These are phyloP conservation scores for Varecia variegata DNA, from an alignment of 2,797 vertebrate genomes.

Conservation along the genomic window DNA sequence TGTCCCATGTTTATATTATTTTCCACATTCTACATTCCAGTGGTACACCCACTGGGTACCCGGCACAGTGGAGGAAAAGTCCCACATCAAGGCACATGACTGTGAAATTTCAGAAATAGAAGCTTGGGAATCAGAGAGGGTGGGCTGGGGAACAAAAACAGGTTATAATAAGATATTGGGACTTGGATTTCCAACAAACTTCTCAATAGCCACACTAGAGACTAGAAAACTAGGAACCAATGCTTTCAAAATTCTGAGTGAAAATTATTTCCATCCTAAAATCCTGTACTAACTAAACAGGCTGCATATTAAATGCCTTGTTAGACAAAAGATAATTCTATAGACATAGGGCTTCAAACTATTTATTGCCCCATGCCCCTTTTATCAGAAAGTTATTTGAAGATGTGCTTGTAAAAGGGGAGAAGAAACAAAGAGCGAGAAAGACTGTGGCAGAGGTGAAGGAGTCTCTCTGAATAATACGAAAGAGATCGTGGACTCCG, in stretches of 20 bases:
- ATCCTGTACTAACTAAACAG: not conserved
- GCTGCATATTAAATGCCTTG: not conserved
- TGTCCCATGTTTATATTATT: fast-evolving
- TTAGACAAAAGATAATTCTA: not conserved
- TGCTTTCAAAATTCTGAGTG: not conserved
- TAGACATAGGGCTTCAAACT: not conserved
- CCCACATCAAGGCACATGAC: fast-evolving
- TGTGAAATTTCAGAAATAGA: not conserved
- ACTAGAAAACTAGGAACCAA: not conserved
- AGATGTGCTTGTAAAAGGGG: not conserved
- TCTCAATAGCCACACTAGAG: not conserved
- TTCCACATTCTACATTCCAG: fast-evolving
- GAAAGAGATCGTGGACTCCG: not conserved
- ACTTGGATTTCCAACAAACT: fast-evolving
- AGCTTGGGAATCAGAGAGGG: not conserved
- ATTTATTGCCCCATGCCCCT: not conserved
- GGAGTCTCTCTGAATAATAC: not conserved
- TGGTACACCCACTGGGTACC: fast-evolving
- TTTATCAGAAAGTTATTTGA: not conserved
- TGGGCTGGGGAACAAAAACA: not conserved
- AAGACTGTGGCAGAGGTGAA: not conserved
- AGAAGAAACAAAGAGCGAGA: not conserved
- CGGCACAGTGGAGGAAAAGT: too few relatives aligned
- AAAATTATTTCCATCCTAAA: not conserved
- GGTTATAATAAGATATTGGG: not conserved